A percentile compares a stretch with the other conserved stretches of the same genome.
Evolutionary conservation across 2,797 vertebrate genomes (phyloP).

Genomic region (Hoplostethus mediterraneus): DNA sequence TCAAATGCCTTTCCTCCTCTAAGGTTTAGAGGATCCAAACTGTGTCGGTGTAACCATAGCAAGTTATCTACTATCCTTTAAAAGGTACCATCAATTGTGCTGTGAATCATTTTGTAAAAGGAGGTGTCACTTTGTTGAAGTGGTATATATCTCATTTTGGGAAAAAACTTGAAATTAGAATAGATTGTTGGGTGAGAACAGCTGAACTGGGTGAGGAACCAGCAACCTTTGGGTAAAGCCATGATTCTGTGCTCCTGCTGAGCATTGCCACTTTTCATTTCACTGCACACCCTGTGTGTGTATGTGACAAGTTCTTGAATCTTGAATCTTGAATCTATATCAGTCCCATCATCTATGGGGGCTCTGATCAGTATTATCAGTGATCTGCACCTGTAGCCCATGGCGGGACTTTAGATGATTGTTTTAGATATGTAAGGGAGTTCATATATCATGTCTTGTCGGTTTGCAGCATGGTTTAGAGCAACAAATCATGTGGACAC

Average conservation of each 20-base stretch:
- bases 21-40: too few relatives aligned
- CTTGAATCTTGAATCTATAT: not conserved
- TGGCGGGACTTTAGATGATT: not conserved
- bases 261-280: too few relatives aligned
- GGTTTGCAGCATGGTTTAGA: not conserved
- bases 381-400: conserved; percentile 1
- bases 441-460: not conserved
- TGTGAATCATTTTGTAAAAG: not conserved
- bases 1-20: not conserved
- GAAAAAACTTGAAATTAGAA: not conserved
- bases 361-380: not conserved
- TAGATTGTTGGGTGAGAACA: not conserved
- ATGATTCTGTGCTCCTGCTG: not conserved
- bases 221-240: not conserved
- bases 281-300: too few relatives aligned
- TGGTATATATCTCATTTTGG: not conserved
- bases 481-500: not conserved
- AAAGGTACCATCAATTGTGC: too few relatives aligned
- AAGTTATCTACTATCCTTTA: too few relatives aligned
- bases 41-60: too few relatives aligned
- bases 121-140: not conserved
- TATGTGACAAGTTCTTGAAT: too few relatives aligned
- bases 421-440: not conserved
- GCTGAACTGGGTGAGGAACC: too few relatives aligned
- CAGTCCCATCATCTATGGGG: not conserved